Evolutionary conservation across 2,797 vertebrate genomes (phyloP).

Genomic region (Gastrophryne carolinensis): DNA sequence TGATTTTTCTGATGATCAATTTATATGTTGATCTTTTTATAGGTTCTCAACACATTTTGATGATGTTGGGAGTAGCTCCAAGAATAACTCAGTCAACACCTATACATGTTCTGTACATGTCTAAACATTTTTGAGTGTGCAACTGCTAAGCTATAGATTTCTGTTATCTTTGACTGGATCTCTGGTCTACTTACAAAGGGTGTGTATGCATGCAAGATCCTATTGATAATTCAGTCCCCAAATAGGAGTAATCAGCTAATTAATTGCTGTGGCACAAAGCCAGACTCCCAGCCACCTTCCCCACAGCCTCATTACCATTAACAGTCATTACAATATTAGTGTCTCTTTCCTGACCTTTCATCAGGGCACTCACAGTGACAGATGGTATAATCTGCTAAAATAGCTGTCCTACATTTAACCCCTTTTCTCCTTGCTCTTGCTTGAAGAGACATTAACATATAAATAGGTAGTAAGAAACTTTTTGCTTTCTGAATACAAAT

Average conservation of each 20-base stretch:
- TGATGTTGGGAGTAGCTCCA: no score
- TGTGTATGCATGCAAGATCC: not conserved
- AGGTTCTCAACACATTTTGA: no score
- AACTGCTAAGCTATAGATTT: no score
- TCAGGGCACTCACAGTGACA: slow-evolving; percentile 16
- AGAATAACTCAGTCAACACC: no score
- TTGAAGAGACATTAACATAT: not conserved
- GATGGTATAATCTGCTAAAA: slow-evolving; percentile 16
- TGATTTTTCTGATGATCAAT: no score
- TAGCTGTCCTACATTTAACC: slow-evolving; percentile 16
- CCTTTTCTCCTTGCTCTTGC: not conserved
- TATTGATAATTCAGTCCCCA: slow-evolving; percentile 24
- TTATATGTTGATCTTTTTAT: no score
- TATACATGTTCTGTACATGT: no score
- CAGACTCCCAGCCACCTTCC: slow-evolving; percentile 8
- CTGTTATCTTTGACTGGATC: no score
- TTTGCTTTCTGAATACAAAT: no score
- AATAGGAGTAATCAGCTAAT: not conserved
- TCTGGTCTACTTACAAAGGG: not conserved
- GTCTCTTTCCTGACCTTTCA: slow-evolving; percentile 36
- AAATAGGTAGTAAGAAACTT: no score
- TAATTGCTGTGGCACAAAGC: slow-evolving; percentile 25
- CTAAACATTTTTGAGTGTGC: no score
- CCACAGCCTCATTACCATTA: slow-evolving; percentile 17
- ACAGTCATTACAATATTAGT: slow-evolving; percentile 39